Evolutionary conservation across 2,888 invertebrate genomes (phyloP), one percentile per base, ranked within the genome.

Genomic region (Nebria brevicollis): DNA sequence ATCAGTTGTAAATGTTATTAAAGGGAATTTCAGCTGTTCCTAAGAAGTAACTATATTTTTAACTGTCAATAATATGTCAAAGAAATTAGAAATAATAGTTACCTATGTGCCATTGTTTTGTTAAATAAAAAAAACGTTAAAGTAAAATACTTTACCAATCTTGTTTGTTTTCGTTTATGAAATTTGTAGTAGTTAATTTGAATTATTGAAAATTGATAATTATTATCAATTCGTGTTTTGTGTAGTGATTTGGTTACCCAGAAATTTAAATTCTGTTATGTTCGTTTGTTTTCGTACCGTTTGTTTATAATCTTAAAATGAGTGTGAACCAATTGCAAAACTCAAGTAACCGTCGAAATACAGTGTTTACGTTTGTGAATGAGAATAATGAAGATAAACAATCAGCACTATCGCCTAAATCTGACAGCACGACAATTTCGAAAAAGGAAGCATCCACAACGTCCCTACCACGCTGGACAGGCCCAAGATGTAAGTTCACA

Each of bases 381-480:
- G 77, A 26, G 25, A 77, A 54, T n/a, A 3, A 65, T 25, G 66
- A 34, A 7, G 25, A 43, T 8, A 15, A 64, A n/a, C 25, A 65
- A 41, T 41, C 42, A 65, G 20, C 65, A 13, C n/a, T 41, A 54
- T 65, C 78, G 1, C 79, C 79, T 11, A 68, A 68, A 2, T 74
- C 75, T 13, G 74, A 66, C 8, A 66, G 15, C 10, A 64, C 15
- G 6, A 15, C 54, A 1, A 73, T 65, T 13, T 34, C 64, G 2
- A 74, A 68, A 25, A 54, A 68, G 4, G 34, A 25, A 11, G 66
- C 66, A 34, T 80, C 80, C 15, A 80, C 41, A 54, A 54, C 66
- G 8, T 80, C 80, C 1, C 42, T 80, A 20, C 80, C 80, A 15
- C 75, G 80, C 8, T 80, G 80, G 80, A 75, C 75, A 7, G 70